Evolutionary conservation across 2,888 invertebrate species (phyloP), one percentile per base, ranked within the genome.

Genomic region (Euzophera pinguis): DNA sequence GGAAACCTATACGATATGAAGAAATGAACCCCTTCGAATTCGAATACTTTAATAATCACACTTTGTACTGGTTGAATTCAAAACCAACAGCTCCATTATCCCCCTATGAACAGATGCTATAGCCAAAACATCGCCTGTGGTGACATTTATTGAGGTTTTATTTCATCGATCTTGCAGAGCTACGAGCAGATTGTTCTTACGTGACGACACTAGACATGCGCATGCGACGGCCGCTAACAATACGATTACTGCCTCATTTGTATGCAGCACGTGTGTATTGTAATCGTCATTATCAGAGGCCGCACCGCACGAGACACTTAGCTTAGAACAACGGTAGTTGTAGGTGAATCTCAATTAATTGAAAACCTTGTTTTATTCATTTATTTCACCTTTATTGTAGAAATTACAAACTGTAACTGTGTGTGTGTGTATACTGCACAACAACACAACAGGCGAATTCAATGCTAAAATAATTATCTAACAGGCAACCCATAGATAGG

Each of bases 231-330:
- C 13, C 22, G 47, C 37, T 50, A 43, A 35, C n/a, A n/a, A n/a
- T n/a, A n/a, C 53, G 29, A 39, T 47, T 47, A 39, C 27, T 53
- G 53, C 48, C 22, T 10, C 57, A 43, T 69, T 75, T 75, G 73
- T 79, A 84, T 84, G 71, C 83, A 52, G 54, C 53, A 59, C 61
- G 53, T 57, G 74, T 73, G 68, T 58, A 9, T 29, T 45, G 45
- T 45, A 75, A 73, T 64, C 56, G 62, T 73, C 75, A 71, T 81
- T 78, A 77, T 32, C 47, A 59, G 72, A 81, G 84, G 84, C 56
- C 82, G 69, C 5, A 22, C n/a, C 22, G 22, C 78, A 74, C 82
- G 78, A 71, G 72, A 68, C 55, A 27, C 53, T 39, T 58, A 57
- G 52, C 64, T 60, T 45, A 45, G 14, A 32, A 29, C 29, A 29